Percentiles rank a stretch among this genome's conserved stretches.
Evolutionary conservation across 2,888 invertebrate species (phyloP).

Genomic region (Hirtodrosophila alboralis): DNA sequence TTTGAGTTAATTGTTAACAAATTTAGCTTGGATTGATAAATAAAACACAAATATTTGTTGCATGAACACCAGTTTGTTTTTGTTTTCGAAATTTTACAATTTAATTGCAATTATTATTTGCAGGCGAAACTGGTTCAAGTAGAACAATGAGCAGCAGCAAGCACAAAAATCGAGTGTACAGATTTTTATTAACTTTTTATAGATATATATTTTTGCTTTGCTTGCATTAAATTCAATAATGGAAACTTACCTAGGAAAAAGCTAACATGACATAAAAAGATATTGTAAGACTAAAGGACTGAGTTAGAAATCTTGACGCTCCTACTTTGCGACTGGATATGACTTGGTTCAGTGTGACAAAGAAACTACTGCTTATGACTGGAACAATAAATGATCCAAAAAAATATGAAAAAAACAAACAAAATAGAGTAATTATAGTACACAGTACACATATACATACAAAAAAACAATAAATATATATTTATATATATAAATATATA

Average conservation of each 20-base stretch:
- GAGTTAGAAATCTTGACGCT: constrained; percentile 29
- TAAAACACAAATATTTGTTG: constrained; percentile 41
- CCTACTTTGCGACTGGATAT: constrained; percentile 59
- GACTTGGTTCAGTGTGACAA: constrained; percentile 44
- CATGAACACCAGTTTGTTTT: constrained; percentile 30
- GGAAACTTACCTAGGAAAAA: constrained; percentile 58
- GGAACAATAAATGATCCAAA: constrained; percentile 26
- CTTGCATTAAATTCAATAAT: constrained; percentile 63
- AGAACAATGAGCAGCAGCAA: constrained; percentile 22
- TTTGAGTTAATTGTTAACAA: constrained; percentile 58
- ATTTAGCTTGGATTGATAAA: constrained; percentile 40
- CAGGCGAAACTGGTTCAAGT: constrained; percentile 69
- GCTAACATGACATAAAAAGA: constrained; percentile 37
- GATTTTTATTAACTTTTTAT: constrained; percentile 38
- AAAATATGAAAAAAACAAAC: constrained; percentile 28
- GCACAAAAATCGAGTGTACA: constrained; percentile 30
- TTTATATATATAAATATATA: constrained; percentile 1
- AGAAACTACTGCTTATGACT: constrained; percentile 5
- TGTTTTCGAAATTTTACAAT: constrained; percentile 1
- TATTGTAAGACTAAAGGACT: constrained; percentile 35
- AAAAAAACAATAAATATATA: constrained; percentile 35
- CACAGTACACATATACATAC: constrained; percentile 44
- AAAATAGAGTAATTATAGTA: constrained; percentile 30
- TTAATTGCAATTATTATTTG: constrained; percentile 21
- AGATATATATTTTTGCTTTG: constrained; percentile 46